These are phyloP conservation scores for Nebria salina DNA, from an alignment of 2,888 invertebrate genomes.

Conservation along the genomic window DNA sequence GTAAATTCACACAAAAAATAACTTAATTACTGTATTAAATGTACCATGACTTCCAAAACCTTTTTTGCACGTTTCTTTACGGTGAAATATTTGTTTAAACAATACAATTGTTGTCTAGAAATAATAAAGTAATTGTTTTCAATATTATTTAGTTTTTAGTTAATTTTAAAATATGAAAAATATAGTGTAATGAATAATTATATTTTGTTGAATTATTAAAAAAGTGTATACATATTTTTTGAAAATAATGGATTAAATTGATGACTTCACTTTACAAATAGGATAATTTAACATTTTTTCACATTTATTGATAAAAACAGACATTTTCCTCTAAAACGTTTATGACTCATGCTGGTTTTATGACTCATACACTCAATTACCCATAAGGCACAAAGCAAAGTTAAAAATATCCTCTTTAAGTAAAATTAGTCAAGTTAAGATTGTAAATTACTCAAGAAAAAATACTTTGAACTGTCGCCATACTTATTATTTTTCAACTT, in stretches of 20 bases:
- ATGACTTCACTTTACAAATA: background rate
- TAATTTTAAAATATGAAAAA: no score
- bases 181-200: no score
- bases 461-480: background rate
- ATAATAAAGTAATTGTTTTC: no score
- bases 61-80: no score
- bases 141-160: no score
- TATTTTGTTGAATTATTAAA: no score
- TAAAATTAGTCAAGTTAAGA: background rate
- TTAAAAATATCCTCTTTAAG: background rate
- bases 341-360: background rate
- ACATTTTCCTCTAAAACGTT: background rate
- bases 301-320: background rate
- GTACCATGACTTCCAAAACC: no score
- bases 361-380: background rate
- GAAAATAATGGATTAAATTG: background rate
- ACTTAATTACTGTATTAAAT: no score
- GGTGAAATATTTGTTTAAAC: no score
- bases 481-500: background rate
- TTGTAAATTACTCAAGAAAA: background rate
- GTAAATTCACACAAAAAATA: no score
- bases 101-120: no score
- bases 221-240: background rate
- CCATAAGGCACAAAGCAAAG: background rate
- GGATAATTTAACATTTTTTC: background rate